phyloP scores from a whole-genome alignment of 2,888 invertebrate species.

The Arenicola marina region DNA sequence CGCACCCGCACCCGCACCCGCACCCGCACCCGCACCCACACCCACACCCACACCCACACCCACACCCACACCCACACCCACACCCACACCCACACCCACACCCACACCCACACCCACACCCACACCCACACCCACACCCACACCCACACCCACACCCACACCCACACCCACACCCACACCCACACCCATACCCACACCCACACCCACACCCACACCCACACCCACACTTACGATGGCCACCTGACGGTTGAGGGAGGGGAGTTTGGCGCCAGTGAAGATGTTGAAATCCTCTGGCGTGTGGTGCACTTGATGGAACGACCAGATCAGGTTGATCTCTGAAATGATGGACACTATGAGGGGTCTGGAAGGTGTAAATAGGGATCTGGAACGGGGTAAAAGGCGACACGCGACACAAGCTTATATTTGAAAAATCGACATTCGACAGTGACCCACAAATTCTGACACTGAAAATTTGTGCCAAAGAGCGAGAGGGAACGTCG shows the following conservation, averaged over 20 bases:
- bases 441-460: too few relatives aligned
- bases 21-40: too few relatives aligned
- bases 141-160: neutral
- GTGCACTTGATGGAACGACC: slow-evolving; percentile 90
- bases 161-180: neutral
- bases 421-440: too few relatives aligned
- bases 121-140: neutral
- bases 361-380: too few relatives aligned
- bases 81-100: neutral
- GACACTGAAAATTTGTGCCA: too few relatives aligned
- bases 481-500: too few relatives aligned
- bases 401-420: too few relatives aligned
- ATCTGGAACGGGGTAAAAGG: too few relatives aligned
- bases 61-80: neutral
- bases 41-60: neutral
- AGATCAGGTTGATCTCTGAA: slow-evolving; percentile 82
- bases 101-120: neutral
- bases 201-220: neutral
- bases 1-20: too few relatives aligned
- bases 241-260: slow-evolving; percentile 80
- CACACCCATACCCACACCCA: neutral
- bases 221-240: slow-evolving; percentile 73
- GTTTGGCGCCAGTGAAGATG: slow-evolving; percentile 80
- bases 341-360: slow-evolving; percentile 35
- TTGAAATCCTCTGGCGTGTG: slow-evolving; percentile 90